Conservation (phyloP, 1,140 invertebrate genomes). For the Aphidius ervi region DNA sequence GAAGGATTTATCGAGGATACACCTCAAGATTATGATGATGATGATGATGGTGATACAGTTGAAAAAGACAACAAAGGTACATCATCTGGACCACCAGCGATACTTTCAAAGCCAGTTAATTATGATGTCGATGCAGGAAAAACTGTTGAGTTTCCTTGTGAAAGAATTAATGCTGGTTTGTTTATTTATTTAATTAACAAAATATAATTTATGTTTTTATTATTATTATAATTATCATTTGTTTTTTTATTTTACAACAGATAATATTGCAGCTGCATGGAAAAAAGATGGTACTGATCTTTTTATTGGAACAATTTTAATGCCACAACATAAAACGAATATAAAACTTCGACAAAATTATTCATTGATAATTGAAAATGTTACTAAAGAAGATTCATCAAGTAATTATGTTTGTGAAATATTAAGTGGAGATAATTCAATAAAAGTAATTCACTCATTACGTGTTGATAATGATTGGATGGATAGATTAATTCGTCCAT, state of each 20-base stretch:
- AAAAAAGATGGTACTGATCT: constrained; percentile 26
- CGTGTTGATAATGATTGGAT: constrained; percentile 18
- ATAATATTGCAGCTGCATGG: constrained; percentile 27
- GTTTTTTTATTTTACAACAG: constrained; percentile 19
- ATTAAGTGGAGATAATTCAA: background rate
- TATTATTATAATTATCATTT: too few species aligned
- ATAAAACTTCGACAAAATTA: constrained; percentile 20
- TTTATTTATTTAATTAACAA: background rate
- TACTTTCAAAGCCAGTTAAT: constrained; percentile 21
- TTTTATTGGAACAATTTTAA: constrained; percentile 18
- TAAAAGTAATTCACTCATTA: constrained; percentile 29
- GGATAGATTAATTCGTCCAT: constrained; percentile 24
- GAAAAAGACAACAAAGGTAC: constrained; percentile 17
- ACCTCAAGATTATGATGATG: constrained; percentile 25
- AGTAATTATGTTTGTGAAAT: constrained; percentile 33
- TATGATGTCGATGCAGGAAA: constrained; percentile 25
- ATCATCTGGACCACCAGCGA: constrained; percentile 20
- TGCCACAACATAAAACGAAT: constrained; percentile 18
- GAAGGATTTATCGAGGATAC: constrained; percentile 19
- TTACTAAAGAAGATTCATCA: constrained; percentile 25
- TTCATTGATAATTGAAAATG: constrained; percentile 31
- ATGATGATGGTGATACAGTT: constrained; percentile 13
- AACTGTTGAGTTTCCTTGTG: constrained; percentile 32
- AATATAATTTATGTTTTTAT: too few species aligned
- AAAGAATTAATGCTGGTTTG: constrained; percentile 30